phyloP scores from a whole-genome alignment of 2,888 invertebrate genomes.

The Drosophila leonis region DNA sequence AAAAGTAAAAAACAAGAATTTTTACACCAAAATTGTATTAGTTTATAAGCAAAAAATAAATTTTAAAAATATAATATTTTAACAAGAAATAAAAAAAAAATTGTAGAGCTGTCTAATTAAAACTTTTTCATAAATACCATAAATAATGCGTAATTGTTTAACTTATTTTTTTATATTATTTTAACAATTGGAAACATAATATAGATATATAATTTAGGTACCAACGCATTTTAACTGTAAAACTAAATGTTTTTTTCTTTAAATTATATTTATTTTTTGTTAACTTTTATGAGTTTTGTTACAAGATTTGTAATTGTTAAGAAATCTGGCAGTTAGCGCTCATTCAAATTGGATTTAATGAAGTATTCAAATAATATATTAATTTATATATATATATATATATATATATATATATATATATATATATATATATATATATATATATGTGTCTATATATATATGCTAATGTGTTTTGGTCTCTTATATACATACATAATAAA shows the following conservation, averaged over 20 bases:
- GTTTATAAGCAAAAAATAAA: constrained; percentile 40
- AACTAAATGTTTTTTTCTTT: constrained; percentile 11
- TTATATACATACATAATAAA: constrained; percentile 20
- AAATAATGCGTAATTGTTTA: constrained; percentile 20
- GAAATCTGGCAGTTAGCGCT: constrained; percentile 34
- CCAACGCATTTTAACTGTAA: constrained; percentile 25
- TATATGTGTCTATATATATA: constrained; percentile 1
- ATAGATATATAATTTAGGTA: constrained; percentile 7
- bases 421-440: constrained; percentile 15
- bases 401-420: constrained; percentile 5
- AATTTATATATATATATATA: constrained; percentile 14
- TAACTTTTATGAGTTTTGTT: constrained; percentile 2
- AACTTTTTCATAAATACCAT: constrained; percentile 15
- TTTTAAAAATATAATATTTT: constrained; percentile 25
- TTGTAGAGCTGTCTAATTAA: constrained; percentile 19
- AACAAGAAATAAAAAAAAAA: constrained; percentile 13
- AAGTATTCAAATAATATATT: constrained; percentile 25
- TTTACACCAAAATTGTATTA: constrained; percentile 51
- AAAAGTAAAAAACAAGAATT: constrained; percentile 12
- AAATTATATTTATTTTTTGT: constrained; percentile 5
- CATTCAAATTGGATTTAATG: constrained; percentile 27
- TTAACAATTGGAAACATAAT: constrained; percentile 50
- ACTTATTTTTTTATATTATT: constrained; percentile 24
- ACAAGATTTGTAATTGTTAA: constrained; percentile 36
- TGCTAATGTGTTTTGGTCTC: constrained; percentile 47